phyloP scores from a whole-genome alignment of 2,113 vertebrate genomes.

The Notothenia coriiceps region DNA sequence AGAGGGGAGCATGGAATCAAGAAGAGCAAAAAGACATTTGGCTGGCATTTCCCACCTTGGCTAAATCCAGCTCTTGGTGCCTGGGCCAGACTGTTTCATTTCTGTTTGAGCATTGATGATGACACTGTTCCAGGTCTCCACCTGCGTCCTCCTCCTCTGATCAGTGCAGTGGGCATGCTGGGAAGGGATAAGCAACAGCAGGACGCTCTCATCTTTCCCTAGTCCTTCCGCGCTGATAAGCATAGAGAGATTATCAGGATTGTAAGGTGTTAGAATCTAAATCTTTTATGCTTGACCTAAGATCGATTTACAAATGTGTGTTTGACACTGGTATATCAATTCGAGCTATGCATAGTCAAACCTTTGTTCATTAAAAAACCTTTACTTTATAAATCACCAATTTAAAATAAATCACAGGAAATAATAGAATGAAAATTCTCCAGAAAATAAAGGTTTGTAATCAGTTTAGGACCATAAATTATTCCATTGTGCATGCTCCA shows the following conservation, averaged over 20 bases:
- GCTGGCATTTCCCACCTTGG: constrained; percentile 76
- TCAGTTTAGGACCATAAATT: neutral
- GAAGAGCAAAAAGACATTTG: constrained; percentile 75
- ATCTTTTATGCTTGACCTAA: constrained; percentile 69
- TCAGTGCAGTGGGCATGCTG: constrained; percentile 68
- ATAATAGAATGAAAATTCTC: neutral
- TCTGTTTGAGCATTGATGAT: constrained; percentile 75
- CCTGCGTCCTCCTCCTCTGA: constrained; percentile 79
- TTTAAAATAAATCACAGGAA: neutral
- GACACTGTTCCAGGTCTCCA: constrained; percentile 82
- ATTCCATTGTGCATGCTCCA: neutral
- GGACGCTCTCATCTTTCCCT: constrained; percentile 63
- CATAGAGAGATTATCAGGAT: constrained; percentile 76
- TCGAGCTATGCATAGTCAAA: constrained; percentile 3
- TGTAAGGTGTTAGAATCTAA: constrained; percentile 72
- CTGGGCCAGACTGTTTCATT: constrained; percentile 72
- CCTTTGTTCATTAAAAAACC: constrained; percentile 1
- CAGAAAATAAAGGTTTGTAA: too few relatives aligned
- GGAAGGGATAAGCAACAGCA: constrained; percentile 79
- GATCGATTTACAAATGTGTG: constrained; percentile 66
- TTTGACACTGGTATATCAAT: constrained; percentile 40
- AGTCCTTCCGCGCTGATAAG: constrained; percentile 73
- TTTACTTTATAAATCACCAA: neutral
- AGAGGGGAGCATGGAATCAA: constrained; percentile 57
- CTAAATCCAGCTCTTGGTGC: constrained; percentile 69